A percentile compares a stretch with the other conserved stretches of the same genome.
Conservation (phyloP, 2,797 vertebrate species). For the Peromyscus aztecus region DNA sequence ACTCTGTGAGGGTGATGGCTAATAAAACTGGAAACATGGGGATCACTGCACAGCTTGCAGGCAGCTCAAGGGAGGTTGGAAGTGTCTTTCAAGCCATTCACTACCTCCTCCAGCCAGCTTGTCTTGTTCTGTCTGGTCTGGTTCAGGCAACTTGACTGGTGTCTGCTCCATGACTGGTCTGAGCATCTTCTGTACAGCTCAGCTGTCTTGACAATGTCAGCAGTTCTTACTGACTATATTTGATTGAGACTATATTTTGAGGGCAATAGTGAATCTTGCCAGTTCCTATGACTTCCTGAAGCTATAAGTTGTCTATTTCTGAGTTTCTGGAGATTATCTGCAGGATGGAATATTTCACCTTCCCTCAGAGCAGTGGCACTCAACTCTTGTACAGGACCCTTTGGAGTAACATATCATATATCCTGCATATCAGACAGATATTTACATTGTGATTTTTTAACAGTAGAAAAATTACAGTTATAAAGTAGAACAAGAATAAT, state of each 20-base stretch:
- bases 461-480: background rate
- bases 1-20: too few relatives aligned
- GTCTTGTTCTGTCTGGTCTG: too few relatives aligned
- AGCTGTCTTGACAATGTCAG: background rate
- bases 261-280: background rate
- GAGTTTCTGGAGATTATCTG: background rate
- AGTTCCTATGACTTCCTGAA: background rate
- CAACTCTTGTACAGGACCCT: background rate
- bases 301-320: background rate
- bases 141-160: too few relatives aligned
- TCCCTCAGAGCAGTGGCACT: background rate
- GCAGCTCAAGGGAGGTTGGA: too few relatives aligned
- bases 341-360: background rate
- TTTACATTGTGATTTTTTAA: background rate
- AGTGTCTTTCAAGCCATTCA: too few relatives aligned
- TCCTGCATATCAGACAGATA: background rate
- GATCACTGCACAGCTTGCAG: too few relatives aligned
- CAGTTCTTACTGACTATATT: background rate
- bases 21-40: too few relatives aligned
- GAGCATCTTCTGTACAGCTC: too few relatives aligned
- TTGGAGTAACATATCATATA: too few relatives aligned
- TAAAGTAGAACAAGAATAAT: background rate
- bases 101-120: too few relatives aligned
- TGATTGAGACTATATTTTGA: background rate
- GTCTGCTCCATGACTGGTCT: too few relatives aligned